Evolutionary conservation across 1,140 invertebrate species (phyloP).

Genomic region (Olivierus martensii): DNA sequence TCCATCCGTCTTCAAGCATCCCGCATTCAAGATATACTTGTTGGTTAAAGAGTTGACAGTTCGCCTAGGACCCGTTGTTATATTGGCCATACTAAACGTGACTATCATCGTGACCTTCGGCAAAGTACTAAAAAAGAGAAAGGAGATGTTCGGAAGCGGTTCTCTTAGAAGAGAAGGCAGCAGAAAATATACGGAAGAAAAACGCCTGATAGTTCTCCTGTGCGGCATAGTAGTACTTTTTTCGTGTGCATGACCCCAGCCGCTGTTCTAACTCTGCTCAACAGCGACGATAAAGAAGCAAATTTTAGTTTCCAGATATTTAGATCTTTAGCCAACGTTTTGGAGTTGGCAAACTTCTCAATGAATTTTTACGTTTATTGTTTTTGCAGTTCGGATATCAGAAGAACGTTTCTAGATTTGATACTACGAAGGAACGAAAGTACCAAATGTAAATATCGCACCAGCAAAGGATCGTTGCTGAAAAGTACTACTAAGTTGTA

Average conservation of each 20-base stretch:
- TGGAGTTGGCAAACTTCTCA: slow-evolving; percentile 59
- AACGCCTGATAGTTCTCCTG: slow-evolving; percentile 48
- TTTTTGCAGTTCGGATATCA: slow-evolving; percentile 57
- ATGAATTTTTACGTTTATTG: slow-evolving; percentile 67
- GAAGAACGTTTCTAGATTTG: slow-evolving; percentile 45
- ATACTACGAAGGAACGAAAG: too few relatives aligned
- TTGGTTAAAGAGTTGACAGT: slow-evolving; percentile 22
- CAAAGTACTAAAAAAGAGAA: slow-evolving; percentile 44
- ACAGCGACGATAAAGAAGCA: slow-evolving; percentile 23
- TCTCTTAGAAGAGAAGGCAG: slow-evolving; percentile 17
- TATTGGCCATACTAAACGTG: slow-evolving; percentile 49
- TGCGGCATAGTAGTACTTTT: slow-evolving; percentile 58
- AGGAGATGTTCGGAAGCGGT: slow-evolving; percentile 38
- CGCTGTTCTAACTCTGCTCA: slow-evolving; percentile 46
- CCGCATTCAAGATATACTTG: slow-evolving; percentile 23
- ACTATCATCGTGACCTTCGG: slow-evolving; percentile 52
- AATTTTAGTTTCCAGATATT: slow-evolving; percentile 44
- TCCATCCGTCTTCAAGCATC: slow-evolving; percentile 14
- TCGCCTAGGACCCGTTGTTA: slow-evolving; percentile 41
- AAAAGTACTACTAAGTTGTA: too few relatives aligned
- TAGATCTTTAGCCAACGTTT: slow-evolving; percentile 51
- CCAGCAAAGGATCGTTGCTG: too few relatives aligned
- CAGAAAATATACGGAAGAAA: slow-evolving; percentile 46
- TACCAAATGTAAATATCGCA: too few relatives aligned
- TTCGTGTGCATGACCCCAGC: slow-evolving; percentile 58